These are phyloP conservation scores for Arbacia lixula DNA, from an alignment of 53 echinoderm and acorn worm genomes.

Conservation along the genomic window DNA sequence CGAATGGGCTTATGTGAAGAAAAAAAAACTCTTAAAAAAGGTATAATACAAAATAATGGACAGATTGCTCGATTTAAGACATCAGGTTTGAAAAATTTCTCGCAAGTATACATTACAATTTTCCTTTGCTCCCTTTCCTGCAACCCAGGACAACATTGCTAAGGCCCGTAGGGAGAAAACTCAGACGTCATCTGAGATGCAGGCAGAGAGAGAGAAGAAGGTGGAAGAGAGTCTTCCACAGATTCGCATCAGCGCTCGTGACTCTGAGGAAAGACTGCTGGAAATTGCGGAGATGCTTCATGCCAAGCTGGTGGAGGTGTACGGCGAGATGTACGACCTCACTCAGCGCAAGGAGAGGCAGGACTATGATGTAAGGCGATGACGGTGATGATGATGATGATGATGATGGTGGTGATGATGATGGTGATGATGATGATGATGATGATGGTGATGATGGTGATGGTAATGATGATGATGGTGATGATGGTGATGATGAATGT, in stretches of 20 bases:
- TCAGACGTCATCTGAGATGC: conserved; percentile 26
- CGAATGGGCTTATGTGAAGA: too few species aligned
- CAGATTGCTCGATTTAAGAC: too few species aligned
- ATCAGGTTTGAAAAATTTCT: too few species aligned
- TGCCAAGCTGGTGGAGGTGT: conserved; percentile 29
- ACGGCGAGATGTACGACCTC: conserved; percentile 39
- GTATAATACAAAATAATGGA: too few species aligned
- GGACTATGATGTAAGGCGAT: conserved; percentile 53
- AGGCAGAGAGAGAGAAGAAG: conserved; percentile 22
- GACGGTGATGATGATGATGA: too few species aligned
- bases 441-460: not conserved
- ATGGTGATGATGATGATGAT: not conserved
- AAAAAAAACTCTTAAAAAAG: too few species aligned
- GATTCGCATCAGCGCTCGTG: conserved; percentile 43
- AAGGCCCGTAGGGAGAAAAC: conserved; percentile 36
- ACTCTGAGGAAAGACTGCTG: conserved; percentile 20
- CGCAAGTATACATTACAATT: too few species aligned
- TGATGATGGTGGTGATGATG: not conserved
- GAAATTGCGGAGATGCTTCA: conserved; percentile 49
- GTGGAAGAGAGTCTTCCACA: conserved; percentile 15
- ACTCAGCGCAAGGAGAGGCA: conserved; percentile 44
- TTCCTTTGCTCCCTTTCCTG: not conserved
- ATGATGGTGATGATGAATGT: too few species aligned
- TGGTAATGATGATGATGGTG: not conserved
- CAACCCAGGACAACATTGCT: conserved; percentile 29